Base-by-base conservation (phyloP, 2,797 vertebrate genomes). In the Chloroceryle amazona region DNA sequence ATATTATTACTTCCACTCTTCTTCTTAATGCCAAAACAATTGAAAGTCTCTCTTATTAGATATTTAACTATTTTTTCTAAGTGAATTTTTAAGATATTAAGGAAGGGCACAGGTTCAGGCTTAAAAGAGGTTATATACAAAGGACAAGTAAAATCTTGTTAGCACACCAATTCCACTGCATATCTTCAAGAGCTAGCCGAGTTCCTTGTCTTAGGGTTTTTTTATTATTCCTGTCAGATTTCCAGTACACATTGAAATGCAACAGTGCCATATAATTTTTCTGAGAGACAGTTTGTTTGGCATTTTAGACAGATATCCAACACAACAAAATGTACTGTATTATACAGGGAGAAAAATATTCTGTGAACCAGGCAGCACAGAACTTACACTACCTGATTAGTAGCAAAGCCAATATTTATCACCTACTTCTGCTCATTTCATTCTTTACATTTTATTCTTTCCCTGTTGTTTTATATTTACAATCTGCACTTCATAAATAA, bases 221-320 rank as follows among this genome's bases (percentile, higher is more conserved):
- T 93, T 95, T 95, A 92, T 82, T 89, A 92, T 96, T 96, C 93
- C 78, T 93, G 92, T 95, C 95, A 95, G 93, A 94, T 93, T 95
- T 94, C 90, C 94, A 95, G 81, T 57, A 72, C 93, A 85, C 90
- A 90, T 83, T 94, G 92, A 96, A 94, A 96, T 96, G 94, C 95
- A 97, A 93, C 88, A 94, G 90, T 92, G 89, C 90, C 91, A 71
- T 90, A 95, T 86, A 94, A 95, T 95, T 95, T 93, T 92, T 93
- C 93, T 82, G 96, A 97, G 96, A 94, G 93, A 96, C 95, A 90
- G 91, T 88, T 94, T 95, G 90, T 94, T 97, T 96, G 93, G 95
- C 95, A 94, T 96, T 97, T 96, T 85, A 97, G 93, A 96, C 95
- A 97, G 95, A 90, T 83, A 87, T 89, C 88, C 75, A 95, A 93